Evolutionary conservation across 1,140 invertebrate genomes (phyloP).

Genomic region (Drosophila kanapiae): DNA sequence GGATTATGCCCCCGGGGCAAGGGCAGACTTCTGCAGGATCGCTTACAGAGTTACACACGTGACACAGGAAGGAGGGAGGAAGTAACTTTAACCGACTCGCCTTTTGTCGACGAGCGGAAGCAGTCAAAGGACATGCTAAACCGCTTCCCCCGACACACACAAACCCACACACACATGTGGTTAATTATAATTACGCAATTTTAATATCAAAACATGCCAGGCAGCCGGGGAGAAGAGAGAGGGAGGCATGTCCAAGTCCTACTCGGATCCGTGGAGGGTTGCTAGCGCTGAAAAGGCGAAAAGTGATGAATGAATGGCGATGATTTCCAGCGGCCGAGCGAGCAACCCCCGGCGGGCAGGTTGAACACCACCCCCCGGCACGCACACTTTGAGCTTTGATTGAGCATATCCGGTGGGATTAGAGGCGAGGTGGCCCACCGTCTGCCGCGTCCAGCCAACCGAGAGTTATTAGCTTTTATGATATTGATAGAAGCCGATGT

Average conservation of each 20-base stretch:
- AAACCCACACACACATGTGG: constrained; percentile 68
- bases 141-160: constrained; percentile 35
- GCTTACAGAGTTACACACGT: constrained; percentile 70
- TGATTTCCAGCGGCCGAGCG: constrained; percentile 74
- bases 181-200: constrained; percentile 85
- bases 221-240: constrained; percentile 11
- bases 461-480: constrained; percentile 85
- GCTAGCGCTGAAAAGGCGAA: constrained; percentile 77
- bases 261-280: constrained; percentile 57
- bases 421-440: constrained; percentile 65
- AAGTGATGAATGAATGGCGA: constrained; percentile 85
- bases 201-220: constrained; percentile 80
- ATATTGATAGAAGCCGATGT: constrained; percentile 84
- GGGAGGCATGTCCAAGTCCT: constrained; percentile 56
- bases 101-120: constrained; percentile 61
- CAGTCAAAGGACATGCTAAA: constrained; percentile 67
- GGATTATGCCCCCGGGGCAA: constrained; percentile 79
- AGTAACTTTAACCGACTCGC: constrained; percentile 49
- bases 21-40: constrained; percentile 68
- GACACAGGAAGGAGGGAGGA: constrained; percentile 28
- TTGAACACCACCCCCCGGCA: constrained; percentile 48
- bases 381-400: constrained; percentile 83
- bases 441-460: constrained; percentile 74
- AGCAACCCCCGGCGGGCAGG: constrained; percentile 49
- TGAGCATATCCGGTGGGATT: constrained; percentile 85